phyloP scores from a whole-genome alignment of 2,888 invertebrate species.

The Metacarcinus magister region DNA sequence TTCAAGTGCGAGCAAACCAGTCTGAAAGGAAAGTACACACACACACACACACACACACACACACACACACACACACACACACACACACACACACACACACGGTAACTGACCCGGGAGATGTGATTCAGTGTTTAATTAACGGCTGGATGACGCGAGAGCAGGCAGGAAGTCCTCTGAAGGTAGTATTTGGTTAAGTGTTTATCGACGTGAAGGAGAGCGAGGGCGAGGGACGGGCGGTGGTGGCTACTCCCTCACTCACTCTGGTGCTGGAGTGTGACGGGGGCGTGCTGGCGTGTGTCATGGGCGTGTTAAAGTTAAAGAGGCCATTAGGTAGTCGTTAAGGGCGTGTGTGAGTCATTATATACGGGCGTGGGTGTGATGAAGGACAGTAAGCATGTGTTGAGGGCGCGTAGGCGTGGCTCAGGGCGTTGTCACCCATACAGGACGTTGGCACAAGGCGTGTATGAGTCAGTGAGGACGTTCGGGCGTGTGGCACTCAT shows the following conservation, averaged over 20 bases:
- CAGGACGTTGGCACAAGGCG: neutral
- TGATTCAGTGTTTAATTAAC: neutral
- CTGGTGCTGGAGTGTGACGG: neutral
- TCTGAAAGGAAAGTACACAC: neutral
- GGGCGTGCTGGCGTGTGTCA: neutral
- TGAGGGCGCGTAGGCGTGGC: neutral
- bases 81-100: slow-evolving; percentile 3
- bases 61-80: slow-evolving; percentile 39
- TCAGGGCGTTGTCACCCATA: neutral
- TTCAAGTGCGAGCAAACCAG: neutral
- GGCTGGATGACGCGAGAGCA: neutral
- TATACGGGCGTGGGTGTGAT: neutral
- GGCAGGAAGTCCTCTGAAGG: neutral
- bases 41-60: neutral
- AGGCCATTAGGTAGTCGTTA: neutral
- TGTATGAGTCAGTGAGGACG: neutral
- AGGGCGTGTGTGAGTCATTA: neutral
- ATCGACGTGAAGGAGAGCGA: neutral
- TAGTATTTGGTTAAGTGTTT: neutral
- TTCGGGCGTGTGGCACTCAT: neutral
- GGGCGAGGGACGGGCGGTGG: neutral
- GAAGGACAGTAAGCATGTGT: neutral
- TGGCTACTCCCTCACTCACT: neutral
- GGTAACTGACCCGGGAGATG: neutral
- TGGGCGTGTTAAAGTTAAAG: neutral